Conservation (phyloP, 2,113 vertebrate species). For the Junco hyemalis region DNA sequence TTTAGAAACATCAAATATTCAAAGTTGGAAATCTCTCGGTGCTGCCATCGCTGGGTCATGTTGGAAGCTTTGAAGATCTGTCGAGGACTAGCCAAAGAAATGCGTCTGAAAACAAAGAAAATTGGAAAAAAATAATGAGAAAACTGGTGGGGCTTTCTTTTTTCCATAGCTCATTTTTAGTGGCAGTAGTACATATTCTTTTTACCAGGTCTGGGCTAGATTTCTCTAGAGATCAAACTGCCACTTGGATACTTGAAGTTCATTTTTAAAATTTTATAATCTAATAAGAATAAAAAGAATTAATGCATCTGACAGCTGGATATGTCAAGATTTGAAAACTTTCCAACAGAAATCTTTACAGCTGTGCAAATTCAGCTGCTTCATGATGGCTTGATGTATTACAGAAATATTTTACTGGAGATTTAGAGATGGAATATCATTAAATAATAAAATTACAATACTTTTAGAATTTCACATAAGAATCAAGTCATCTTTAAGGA, state of each 20-base stretch:
- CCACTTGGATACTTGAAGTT: not conserved
- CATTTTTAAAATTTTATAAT: slow-evolving; percentile 12
- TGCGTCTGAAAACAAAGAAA: slow-evolving; percentile 77
- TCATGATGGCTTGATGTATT: not conserved
- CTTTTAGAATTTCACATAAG: not conserved
- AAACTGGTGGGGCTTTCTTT: not conserved
- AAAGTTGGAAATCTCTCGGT: slow-evolving; percentile 96
- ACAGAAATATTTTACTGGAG: slow-evolving; percentile 30
- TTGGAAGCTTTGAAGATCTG: slow-evolving; percentile 97
- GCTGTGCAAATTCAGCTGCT: slow-evolving; percentile 41
- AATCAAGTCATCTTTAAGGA: slow-evolving; percentile 3
- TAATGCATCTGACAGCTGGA: slow-evolving; percentile 30
- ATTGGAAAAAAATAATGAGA: not conserved
- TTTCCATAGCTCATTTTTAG: not conserved
- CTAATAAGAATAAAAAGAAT: slow-evolving; percentile 12
- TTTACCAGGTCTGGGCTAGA: not conserved
- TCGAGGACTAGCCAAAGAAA: slow-evolving; percentile 91
- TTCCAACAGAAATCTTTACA: slow-evolving; percentile 38
- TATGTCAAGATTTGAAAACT: slow-evolving; percentile 11
- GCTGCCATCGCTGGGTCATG: slow-evolving; percentile 97
- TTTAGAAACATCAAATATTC: slow-evolving; percentile 97
- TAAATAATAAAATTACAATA: not conserved
- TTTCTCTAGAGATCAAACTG: not conserved
- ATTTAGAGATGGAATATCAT: slow-evolving; percentile 64
- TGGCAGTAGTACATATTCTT: not conserved